Base-by-base conservation (phyloP, 2,888 invertebrate genomes). In the Melanophora roralis region DNA sequence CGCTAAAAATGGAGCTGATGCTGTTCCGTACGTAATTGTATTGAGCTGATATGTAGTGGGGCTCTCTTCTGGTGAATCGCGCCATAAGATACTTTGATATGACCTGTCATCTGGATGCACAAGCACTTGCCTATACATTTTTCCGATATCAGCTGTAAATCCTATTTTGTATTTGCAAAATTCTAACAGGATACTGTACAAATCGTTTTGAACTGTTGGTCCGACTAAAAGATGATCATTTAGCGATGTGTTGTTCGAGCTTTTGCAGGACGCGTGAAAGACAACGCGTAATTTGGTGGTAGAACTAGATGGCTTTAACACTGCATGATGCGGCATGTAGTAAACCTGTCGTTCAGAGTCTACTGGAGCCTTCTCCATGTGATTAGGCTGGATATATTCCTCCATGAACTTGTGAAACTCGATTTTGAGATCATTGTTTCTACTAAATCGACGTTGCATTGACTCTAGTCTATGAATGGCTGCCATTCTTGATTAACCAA, bases 191-290 rank as follows among this genome's bases (percentile, higher is more conserved):
- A 21, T 62, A 27, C 27, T 47, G 32, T 64, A 71, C 19, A 77
- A 11, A 62, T 77, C 77, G 16, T 47, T 57, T 77, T 71, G 77
- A 7, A 71, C 23, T 1, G 64, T 71, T 16, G 84, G 83, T 14
- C 83, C 83, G 8, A 78, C 67, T 9, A 82, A 49, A 32, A 84
- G 53, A 69, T 64, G 67, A 32, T 82, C 65, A 19, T 80, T 82
- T 1, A 80, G 43, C 2, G 75, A 80, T 3, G 27, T 14, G 1
- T 84, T 84, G n/a, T 77, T 43, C 0, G 64, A 64, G 82, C 82
- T 0, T 82, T 83, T 9, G 85, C 84, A 75, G 9, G 59, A 79
- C 2, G 84, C 85, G 40, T 86, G 85, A 59, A 85, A 84, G 0
- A 86, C 85, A 2, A 85, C 23, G 6, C 85, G 57, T 0, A 84